These are phyloP conservation scores for Corvus cornix DNA, from an alignment of 2,113 vertebrate genomes.

Conservation along the genomic window DNA sequence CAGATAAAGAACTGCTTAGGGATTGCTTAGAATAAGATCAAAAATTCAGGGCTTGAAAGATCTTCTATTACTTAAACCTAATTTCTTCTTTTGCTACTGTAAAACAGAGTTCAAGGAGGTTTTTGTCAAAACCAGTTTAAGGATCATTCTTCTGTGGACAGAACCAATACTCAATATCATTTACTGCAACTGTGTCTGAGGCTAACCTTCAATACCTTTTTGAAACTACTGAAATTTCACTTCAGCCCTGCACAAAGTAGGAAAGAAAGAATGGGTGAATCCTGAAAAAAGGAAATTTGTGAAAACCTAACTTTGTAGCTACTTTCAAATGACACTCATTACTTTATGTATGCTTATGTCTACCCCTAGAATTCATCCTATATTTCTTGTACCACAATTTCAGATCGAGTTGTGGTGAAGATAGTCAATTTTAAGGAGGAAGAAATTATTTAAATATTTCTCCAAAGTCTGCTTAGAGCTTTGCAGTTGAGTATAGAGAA, in stretches of 20 bases:
- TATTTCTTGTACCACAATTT: constrained; percentile 26
- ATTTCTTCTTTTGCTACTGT: neutral
- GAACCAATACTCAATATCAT: neutral
- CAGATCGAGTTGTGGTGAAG: neutral
- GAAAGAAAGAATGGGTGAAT: neutral
- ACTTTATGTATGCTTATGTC: neutral
- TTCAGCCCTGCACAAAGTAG: neutral
- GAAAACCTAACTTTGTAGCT: neutral
- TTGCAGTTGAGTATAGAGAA: neutral
- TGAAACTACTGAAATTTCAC: neutral
- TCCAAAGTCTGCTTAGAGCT: neutral
- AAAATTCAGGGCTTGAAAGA: neutral
- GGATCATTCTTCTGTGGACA: neutral
- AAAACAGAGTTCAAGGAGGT: neutral
- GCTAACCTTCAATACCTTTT: neutral
- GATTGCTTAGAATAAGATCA: constrained; percentile 7
- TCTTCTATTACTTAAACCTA: neutral
- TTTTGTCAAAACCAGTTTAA: neutral
- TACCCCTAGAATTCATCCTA: neutral
- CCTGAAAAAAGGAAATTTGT: neutral
- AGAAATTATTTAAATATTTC: neutral
- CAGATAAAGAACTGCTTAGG: neutral
- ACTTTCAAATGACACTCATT: neutral
- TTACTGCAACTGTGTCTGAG: neutral
- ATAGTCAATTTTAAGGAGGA: constrained; percentile 6